Evolutionary conservation across 2,888 invertebrate genomes (phyloP).

Genomic region (Pristionchus arcanus): DNA sequence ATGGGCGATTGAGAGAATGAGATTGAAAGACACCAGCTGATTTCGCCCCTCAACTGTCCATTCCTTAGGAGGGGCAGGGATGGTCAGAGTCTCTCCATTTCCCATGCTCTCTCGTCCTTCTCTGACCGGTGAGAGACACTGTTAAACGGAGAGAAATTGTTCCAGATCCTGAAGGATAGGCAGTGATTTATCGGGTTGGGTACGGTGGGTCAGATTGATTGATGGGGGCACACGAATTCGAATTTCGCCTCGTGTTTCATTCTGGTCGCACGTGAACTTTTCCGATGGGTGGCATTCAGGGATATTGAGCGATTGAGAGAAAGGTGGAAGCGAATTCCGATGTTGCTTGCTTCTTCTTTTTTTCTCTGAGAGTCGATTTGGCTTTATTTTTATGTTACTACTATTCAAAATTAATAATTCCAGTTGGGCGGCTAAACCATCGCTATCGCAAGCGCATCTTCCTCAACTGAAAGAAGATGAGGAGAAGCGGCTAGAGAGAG

Average conservation of each 20-base stretch:
- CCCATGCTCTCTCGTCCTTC: not conserved
- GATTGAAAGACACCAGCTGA: constrained; percentile 17
- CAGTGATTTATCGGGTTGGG: not conserved
- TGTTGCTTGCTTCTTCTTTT: not conserved
- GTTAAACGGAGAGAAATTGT: no score
- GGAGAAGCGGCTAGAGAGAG: constrained; percentile 36
- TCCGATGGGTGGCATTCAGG: not conserved
- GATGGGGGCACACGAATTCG: not conserved
- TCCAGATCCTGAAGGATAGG: no score
- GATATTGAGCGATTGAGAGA: not conserved
- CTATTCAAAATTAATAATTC: not conserved
- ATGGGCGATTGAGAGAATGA: not conserved
- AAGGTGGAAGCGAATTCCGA: constrained; percentile 16
- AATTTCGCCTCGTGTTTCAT: not conserved
- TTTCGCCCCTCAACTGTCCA: not conserved
- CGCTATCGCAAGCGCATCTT: constrained; percentile 35
- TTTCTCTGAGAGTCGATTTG: not conserved
- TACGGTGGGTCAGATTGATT: constrained; percentile 8
- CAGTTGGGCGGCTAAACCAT: constrained; percentile 6
- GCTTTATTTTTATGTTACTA: not conserved
- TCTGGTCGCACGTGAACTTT: not conserved
- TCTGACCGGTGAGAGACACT: not conserved
- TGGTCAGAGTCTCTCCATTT: not conserved
- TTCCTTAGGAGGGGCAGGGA: not conserved
- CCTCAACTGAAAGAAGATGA: not conserved